These are phyloP conservation scores for Acridotheres tristis DNA, from an alignment of 2,797 vertebrate species.

Conservation along the genomic window DNA sequence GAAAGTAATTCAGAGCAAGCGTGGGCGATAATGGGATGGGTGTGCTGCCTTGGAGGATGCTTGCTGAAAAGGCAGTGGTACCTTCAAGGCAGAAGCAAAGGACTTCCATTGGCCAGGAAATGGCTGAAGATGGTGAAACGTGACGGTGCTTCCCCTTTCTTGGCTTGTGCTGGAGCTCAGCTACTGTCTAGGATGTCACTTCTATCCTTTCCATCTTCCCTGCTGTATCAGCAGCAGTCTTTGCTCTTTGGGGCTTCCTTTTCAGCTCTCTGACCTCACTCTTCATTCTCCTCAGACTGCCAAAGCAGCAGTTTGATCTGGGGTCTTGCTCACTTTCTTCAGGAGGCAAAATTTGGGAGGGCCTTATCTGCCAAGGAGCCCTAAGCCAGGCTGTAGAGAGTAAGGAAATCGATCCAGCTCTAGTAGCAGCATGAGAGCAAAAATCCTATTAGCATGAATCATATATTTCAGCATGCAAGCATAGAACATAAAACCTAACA, in stretches of 20 bases:
- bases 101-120: background rate
- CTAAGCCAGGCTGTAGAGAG: background rate
- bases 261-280: background rate
- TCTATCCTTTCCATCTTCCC: background rate
- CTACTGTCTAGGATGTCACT: background rate
- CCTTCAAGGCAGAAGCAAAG: background rate
- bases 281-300: background rate
- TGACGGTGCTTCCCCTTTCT: rapidly evolving
- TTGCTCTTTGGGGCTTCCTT: background rate
- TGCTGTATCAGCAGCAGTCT: background rate
- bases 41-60: background rate
- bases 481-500: background rate
- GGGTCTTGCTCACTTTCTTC: background rate
- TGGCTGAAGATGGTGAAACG: background rate
- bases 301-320: background rate
- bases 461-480: background rate
- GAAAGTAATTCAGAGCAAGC: background rate
- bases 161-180: background rate
- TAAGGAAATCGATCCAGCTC: background rate
- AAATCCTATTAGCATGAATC: background rate
- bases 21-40: background rate
- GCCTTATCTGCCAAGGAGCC: background rate
- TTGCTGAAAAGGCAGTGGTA: background rate
- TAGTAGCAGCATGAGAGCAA: background rate
- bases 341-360: background rate